Evolutionary conservation across 2,797 vertebrate species (phyloP).

Genomic region (Pelochelys cantorii): DNA sequence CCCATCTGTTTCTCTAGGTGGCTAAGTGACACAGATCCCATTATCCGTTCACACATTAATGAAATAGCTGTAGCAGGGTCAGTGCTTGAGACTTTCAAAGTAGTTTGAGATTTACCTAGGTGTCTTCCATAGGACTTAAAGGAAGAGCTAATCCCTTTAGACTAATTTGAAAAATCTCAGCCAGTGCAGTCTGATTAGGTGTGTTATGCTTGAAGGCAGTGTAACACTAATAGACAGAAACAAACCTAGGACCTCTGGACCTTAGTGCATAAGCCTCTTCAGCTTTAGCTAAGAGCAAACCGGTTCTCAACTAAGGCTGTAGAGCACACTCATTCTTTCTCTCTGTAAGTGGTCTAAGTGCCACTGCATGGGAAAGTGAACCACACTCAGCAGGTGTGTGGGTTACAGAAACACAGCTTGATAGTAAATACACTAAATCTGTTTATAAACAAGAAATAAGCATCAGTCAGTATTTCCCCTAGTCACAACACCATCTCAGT

Average conservation of each 20-base stretch:
- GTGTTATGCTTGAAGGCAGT: background rate
- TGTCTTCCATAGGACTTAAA: background rate
- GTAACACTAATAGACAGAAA: no score
- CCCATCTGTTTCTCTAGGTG: fast-evolving
- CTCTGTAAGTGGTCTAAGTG: no score
- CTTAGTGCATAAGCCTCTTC: no score
- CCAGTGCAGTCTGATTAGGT: background rate
- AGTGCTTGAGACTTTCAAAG: slow-evolving; percentile 20
- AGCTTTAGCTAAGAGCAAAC: no score
- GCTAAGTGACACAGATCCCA: background rate
- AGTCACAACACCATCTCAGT: background rate
- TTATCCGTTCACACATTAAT: background rate
- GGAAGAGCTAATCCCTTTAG: background rate
- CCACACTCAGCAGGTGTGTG: no score
- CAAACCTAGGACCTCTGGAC: no score
- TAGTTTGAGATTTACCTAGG: background rate
- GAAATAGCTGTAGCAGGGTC: background rate
- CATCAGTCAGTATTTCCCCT: background rate
- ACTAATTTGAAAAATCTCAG: background rate
- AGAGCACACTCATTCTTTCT: no score
- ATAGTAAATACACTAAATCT: background rate
- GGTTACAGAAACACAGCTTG: background rate
- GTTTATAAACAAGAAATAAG: slow-evolving; percentile 20
- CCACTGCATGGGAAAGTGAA: no score
- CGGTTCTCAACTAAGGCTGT: no score